Evolutionary conservation across 2,113 vertebrate species (phyloP).

Genomic region (Athene noctua): DNA sequence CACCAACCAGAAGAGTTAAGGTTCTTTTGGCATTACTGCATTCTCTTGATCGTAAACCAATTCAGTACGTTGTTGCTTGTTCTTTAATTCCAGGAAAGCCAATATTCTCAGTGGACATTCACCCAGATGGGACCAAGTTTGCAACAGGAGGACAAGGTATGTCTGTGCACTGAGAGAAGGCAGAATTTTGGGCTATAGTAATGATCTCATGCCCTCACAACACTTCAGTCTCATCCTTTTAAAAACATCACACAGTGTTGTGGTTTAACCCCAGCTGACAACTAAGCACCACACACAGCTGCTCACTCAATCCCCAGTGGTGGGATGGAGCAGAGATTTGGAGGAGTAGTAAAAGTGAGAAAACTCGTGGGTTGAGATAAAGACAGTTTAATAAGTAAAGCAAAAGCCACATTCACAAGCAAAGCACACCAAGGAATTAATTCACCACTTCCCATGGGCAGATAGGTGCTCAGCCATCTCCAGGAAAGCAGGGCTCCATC

Average conservation of each 20-base stretch:
- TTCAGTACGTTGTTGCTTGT: not conserved
- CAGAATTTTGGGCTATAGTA: not conserved
- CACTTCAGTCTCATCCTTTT: not conserved
- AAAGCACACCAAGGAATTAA: no score
- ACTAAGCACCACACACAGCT: no score
- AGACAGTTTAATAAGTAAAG: no score
- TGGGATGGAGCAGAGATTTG: no score
- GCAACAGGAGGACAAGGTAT: constrained; percentile 97
- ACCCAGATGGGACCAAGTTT: constrained; percentile 98
- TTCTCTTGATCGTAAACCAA: not conserved
- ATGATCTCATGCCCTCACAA: not conserved
- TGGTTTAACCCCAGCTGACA: no score
- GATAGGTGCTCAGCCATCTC: no score
- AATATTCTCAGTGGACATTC: constrained; percentile 98
- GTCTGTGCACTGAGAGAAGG: not conserved
- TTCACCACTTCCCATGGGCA: no score
- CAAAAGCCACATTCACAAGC: no score
- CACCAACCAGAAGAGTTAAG: not conserved
- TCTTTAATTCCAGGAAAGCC: constrained; percentile 86
- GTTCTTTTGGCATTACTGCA: not conserved
- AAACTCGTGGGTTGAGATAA: no score
- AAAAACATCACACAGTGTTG: not conserved
- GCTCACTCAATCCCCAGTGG: no score
- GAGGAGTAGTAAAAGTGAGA: no score
- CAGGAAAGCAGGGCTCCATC: no score